These are phyloP conservation scores for Leptoteleia sp. DNA, from an alignment of 1,140 invertebrate genomes.

Conservation along the genomic window DNA sequence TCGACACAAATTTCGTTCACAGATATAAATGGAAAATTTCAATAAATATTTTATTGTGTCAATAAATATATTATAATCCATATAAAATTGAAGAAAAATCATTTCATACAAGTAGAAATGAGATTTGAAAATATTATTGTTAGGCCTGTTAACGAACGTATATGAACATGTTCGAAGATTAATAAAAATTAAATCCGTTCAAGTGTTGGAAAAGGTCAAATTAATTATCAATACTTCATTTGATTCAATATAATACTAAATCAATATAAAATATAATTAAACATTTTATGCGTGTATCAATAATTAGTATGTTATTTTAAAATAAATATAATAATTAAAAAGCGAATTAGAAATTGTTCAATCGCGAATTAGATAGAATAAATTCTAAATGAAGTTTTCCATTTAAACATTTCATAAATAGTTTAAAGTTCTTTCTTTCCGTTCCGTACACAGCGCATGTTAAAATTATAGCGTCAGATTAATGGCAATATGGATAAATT, in stretches of 20 bases:
- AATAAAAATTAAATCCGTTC: no score
- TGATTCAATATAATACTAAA: no score
- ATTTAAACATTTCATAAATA: slow-evolving; percentile 8
- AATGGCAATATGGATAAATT: slow-evolving; percentile 14
- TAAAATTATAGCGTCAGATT: slow-evolving; percentile 37
- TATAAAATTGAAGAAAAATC: background rate
- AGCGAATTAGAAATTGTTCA: no score
- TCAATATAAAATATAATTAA: no score
- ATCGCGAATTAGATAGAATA: no score
- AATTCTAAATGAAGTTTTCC: slow-evolving; percentile 38
- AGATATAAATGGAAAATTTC: slow-evolving; percentile 43
- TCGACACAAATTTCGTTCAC: slow-evolving; percentile 44
- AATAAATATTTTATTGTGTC: slow-evolving; percentile 2
- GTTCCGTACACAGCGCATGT: slow-evolving; percentile 60
- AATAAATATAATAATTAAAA: no score
- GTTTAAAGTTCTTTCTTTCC: slow-evolving; percentile 10
- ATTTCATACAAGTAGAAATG: background rate
- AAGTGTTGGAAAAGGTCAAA: no score
- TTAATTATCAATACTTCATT: no score
- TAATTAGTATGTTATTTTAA: no score
- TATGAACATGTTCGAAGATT: no score
- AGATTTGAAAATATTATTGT: background rate
- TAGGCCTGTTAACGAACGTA: no score
- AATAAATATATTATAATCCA: background rate
- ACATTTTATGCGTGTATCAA: no score